phyloP scores from a whole-genome alignment of 2,888 invertebrate species.

The Dendrolimus houi region DNA sequence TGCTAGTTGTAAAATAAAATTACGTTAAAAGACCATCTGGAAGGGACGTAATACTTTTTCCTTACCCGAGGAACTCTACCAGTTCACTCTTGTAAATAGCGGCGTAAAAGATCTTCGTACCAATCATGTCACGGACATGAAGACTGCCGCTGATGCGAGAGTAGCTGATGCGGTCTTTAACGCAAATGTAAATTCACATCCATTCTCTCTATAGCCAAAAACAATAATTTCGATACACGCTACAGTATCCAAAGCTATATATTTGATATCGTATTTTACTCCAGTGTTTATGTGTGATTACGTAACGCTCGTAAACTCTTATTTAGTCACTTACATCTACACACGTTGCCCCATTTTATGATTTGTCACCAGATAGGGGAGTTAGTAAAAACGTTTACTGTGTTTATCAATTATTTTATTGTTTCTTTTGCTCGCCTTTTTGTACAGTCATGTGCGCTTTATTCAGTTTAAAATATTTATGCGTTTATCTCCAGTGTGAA shows the following conservation, averaged over 20 bases:
- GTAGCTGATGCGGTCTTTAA: no score
- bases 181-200: constrained; percentile 5
- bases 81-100: no score
- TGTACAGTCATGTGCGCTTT: no score
- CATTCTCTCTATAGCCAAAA: constrained; percentile 12
- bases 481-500: no score
- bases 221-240: constrained; percentile 36
- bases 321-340: constrained; percentile 19
- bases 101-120: no score
- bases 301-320: constrained; percentile 36
- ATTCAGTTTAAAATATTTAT: no score
- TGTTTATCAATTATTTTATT: constrained; percentile 5
- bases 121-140: no score
- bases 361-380: constrained; percentile 12
- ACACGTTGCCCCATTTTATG: constrained; percentile 10
- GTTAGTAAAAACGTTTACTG: constrained; percentile 3
- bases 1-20: no score
- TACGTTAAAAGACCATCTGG: no score
- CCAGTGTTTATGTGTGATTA: constrained; percentile 47
- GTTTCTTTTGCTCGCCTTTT: not conserved
- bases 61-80: no score
- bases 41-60: no score
- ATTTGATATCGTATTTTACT: constrained; percentile 43
- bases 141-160: no score
- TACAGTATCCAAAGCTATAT: constrained; percentile 27